phyloP scores from a whole-genome alignment of 2,888 invertebrate species.

The Eupithecia vulgata region DNA sequence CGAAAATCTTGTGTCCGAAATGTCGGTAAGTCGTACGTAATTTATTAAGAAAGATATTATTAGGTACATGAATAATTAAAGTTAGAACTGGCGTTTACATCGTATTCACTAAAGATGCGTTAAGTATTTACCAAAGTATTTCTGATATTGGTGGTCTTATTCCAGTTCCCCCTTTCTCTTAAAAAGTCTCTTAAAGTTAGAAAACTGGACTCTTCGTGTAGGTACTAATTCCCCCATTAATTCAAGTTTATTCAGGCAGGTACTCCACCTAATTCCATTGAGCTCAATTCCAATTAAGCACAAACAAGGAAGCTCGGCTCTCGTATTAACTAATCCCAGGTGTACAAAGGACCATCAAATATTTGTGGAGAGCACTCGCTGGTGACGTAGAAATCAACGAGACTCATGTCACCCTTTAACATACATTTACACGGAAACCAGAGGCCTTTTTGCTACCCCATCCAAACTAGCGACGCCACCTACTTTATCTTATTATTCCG shows the following conservation, averaged over 20 bases:
- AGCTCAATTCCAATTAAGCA: constrained; percentile 9
- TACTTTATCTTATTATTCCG: no score
- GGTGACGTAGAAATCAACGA: constrained; percentile 47
- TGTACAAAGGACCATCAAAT: constrained; percentile 33
- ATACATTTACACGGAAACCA: constrained; percentile 15
- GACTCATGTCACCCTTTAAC: constrained; percentile 51
- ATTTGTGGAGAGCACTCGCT: constrained; percentile 34
- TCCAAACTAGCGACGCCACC: no score
- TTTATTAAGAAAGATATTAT: no score
- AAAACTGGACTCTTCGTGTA: not conserved
- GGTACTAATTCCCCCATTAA: not conserved
- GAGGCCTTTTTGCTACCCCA: not conserved
- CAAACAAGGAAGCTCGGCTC: constrained; percentile 10
- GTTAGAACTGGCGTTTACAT: no score
- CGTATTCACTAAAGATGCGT: not conserved
- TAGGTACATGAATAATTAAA: no score
- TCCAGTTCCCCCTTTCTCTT: not conserved
- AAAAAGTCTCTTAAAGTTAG: not conserved
- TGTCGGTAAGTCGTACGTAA: no score
- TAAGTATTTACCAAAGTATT: not conserved
- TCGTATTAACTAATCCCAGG: constrained; percentile 25
- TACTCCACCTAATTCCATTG: constrained; percentile 5
- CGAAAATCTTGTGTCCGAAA: no score
- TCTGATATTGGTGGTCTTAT: not conserved
- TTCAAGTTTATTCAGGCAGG: not conserved